Conservation (phyloP, 2,888 invertebrate species). For the Empis livida region DNA sequence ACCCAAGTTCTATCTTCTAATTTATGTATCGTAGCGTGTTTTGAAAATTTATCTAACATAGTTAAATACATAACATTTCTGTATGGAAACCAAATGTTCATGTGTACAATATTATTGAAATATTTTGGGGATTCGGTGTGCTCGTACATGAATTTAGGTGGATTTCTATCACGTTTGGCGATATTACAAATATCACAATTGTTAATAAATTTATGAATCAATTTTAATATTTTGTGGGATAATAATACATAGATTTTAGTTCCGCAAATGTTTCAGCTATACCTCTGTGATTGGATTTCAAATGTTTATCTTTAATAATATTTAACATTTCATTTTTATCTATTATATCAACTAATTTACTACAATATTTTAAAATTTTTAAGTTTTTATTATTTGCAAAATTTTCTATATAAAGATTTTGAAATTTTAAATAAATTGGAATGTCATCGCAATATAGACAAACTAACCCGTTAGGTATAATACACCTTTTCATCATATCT, state of each 20-base stretch:
- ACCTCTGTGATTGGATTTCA: slow-evolving; percentile 6
- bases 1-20: slow-evolving; percentile 4
- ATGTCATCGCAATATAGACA: slow-evolving; percentile 8
- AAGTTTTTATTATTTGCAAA: slow-evolving; percentile 1
- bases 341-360: slow-evolving; percentile 1
- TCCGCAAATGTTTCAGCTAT: slow-evolving; percentile 5
- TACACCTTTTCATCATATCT: neutral
- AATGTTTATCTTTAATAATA: slow-evolving; percentile 3
- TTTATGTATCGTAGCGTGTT: neutral
- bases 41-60: slow-evolving; percentile 5
- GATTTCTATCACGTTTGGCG: slow-evolving; percentile 1
- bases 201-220: slow-evolving; percentile 5
- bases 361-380: neutral
- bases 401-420: slow-evolving; percentile 7
- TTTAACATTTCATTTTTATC: slow-evolving; percentile 4
- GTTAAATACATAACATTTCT: slow-evolving; percentile 6
- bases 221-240: slow-evolving; percentile 5
- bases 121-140: neutral
- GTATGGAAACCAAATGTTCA: slow-evolving; percentile 3
- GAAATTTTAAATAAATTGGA: slow-evolving; percentile 3
- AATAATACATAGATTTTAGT: slow-evolving; percentile 3
- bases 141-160: neutral
- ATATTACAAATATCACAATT: slow-evolving; percentile 7
- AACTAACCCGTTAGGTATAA: slow-evolving; percentile 8
- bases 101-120: slow-evolving; percentile 5